phyloP scores from a whole-genome alignment of 2,113 vertebrate genomes.

The Nestor notabilis region DNA sequence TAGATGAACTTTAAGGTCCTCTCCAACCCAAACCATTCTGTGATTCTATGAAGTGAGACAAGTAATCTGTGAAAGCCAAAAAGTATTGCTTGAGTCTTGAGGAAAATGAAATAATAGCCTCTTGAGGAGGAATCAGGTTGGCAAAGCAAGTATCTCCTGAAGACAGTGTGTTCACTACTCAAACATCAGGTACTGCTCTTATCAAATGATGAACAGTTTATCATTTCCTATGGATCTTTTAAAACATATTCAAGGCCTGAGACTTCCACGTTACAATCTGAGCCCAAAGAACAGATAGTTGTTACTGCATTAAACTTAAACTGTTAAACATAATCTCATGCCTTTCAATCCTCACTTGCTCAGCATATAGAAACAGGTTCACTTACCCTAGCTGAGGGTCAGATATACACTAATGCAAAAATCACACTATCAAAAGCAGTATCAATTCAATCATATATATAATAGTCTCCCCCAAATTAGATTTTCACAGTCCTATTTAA shows the following conservation, averaged over 20 bases:
- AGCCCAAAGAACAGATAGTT: not conserved
- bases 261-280: not conserved
- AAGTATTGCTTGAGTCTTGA: not conserved
- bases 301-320: not conserved
- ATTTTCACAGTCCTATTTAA: conserved; percentile 59
- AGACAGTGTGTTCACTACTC: not conserved
- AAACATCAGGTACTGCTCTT: not conserved
- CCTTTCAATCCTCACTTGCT: not conserved
- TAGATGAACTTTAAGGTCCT: not conserved
- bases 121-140: not conserved
- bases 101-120: not conserved
- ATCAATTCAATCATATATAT: conserved; percentile 14
- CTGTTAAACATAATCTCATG: not conserved
- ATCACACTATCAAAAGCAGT: conserved; percentile 17
- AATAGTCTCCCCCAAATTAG: conserved; percentile 44
- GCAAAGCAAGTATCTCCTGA: not conserved
- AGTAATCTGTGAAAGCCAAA: not conserved
- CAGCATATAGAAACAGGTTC: not conserved
- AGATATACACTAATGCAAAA: conserved; percentile 6
- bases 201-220: not conserved
- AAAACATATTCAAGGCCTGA: not conserved
- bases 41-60: not conserved
- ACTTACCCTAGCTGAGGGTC: not conserved
- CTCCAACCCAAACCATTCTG: not conserved
- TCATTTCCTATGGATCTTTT: not conserved